Evolutionary conservation across 92 coral and sea anemone species (phyloP), one percentile per base, ranked within the genome.

Genomic region (Epizoanthus scotinus): DNA sequence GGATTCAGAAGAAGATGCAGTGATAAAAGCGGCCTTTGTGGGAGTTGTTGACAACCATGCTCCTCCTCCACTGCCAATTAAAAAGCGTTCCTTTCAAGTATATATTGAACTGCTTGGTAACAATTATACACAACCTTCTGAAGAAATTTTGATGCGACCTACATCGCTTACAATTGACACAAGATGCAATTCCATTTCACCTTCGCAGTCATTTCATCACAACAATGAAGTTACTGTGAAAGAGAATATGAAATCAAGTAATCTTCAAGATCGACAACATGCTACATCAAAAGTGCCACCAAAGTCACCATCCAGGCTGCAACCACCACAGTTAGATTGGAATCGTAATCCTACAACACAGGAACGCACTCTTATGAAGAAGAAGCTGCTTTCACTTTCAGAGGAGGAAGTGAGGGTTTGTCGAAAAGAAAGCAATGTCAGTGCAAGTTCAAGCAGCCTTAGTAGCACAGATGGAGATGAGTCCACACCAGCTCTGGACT

Each of bases 401-500:
- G 94, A 89, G 79, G 89, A 86, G 47, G 91, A 91, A n/a, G 85
- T 82, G 17, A 53, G 47, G 21, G 34, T 18, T 50, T 57, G 50
- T 1, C 95, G 90, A 19, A 91, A 89, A 64, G 77, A 79, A 18
- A 81, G 88, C 71, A 63, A 83, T 29, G 58, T 90, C 20, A 84
- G 92, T 86, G 88, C 86, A 19, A 95, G 97, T 77, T 91, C 91
- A 0, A 91, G 99, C 78, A 73, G 90, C 25, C 90, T 94, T 66
- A 91, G 98, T 28, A 78, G 86, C 18, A 85, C 85, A 31, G 95
- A 92, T 31, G 99, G 93, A 71, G 99, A 96, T 42, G 98, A 91
- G 56, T 72, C 85, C 29, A 93, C 97, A 15, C 99, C 99, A 24
- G 98, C 99, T 1, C 77, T 96, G n/a, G 99, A 96, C 84, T 91